Percentiles rank a stretch among this genome's conserved stretches.
These are phyloP conservation scores for Engystomops pustulosus DNA, from an alignment of 2,113 vertebrate genomes.

Conservation along the genomic window DNA sequence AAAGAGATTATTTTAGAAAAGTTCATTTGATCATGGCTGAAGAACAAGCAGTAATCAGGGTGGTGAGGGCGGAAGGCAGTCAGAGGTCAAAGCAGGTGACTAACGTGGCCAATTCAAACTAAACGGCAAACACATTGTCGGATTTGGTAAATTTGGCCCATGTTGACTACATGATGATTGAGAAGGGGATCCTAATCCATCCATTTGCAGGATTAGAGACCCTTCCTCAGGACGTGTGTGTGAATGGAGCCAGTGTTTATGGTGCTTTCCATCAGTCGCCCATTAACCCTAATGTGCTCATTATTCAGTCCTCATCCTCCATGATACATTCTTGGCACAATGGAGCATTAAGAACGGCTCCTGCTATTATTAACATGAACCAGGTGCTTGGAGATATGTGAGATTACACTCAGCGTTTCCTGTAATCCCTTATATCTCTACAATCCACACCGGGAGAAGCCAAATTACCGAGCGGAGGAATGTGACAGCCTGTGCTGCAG, in stretches of 20 bases:
- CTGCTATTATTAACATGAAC: conserved; percentile 31
- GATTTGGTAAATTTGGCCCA: no score
- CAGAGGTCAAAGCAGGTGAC: no score
- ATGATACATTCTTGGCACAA: conserved; percentile 13
- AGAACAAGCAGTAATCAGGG: no score
- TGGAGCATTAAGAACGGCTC: not conserved
- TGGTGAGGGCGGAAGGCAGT: no score
- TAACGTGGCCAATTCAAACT: no score
- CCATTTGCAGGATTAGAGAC: not conserved
- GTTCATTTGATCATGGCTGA: no score
- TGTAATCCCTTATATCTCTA: not conserved
- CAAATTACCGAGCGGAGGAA: conserved; percentile 27
- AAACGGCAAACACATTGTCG: no score
- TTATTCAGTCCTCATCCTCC: not conserved
- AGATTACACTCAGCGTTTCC: conserved; percentile 15
- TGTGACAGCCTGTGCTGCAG: not conserved
- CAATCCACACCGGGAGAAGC: not conserved
- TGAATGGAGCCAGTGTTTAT: not conserved
- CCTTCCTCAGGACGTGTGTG: not conserved
- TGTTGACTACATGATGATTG: no score
- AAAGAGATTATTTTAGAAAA: no score
- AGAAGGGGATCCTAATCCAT: no score
- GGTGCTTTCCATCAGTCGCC: not conserved
- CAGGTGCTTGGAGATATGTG: conserved; percentile 23
- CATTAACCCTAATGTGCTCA: not conserved